phyloP scores from a whole-genome alignment of 23 tunicate genomes.

The Halocynthia roretzi region DNA sequence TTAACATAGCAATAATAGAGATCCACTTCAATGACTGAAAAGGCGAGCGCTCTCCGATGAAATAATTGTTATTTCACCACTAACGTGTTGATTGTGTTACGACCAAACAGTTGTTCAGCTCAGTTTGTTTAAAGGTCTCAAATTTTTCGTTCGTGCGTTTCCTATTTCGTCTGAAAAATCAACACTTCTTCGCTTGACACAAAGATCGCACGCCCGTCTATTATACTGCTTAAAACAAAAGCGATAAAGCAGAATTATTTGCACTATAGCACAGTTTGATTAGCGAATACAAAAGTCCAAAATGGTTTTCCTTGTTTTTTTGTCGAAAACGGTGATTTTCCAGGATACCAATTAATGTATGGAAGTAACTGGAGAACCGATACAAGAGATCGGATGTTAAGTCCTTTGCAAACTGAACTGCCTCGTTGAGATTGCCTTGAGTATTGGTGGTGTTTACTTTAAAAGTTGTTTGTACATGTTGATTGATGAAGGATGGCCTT shows the following conservation, averaged over 20 bases:
- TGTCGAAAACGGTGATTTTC: slow-evolving; percentile 7
- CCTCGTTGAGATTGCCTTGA: too few relatives aligned
- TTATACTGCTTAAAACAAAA: background rate
- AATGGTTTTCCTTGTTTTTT: background rate
- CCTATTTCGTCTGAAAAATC: background rate
- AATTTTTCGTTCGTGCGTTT: background rate
- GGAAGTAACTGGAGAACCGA: background rate
- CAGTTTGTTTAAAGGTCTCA: slow-evolving; percentile 10
- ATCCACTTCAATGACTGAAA: slow-evolving; percentile 22
- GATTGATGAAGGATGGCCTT: too few relatives aligned
- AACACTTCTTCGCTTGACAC: background rate
- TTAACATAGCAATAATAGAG: background rate
- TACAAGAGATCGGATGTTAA: background rate
- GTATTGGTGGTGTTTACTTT: too few relatives aligned
- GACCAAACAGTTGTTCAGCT: slow-evolving; percentile 10
- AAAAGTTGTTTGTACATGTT: too few relatives aligned
- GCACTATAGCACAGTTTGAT: background rate
- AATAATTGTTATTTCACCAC: slow-evolving; percentile 20
- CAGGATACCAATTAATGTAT: background rate
- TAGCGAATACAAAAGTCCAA: slow-evolving; percentile 3
- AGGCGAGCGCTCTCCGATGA: slow-evolving; percentile 1
- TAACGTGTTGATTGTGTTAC: background rate
- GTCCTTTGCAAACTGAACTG: too few relatives aligned
- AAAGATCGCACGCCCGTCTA: slow-evolving; percentile 3
- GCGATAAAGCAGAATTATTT: background rate